Evolutionary conservation across 1,140 invertebrate species (phyloP).

Genomic region (Coboldia fuscipes): DNA sequence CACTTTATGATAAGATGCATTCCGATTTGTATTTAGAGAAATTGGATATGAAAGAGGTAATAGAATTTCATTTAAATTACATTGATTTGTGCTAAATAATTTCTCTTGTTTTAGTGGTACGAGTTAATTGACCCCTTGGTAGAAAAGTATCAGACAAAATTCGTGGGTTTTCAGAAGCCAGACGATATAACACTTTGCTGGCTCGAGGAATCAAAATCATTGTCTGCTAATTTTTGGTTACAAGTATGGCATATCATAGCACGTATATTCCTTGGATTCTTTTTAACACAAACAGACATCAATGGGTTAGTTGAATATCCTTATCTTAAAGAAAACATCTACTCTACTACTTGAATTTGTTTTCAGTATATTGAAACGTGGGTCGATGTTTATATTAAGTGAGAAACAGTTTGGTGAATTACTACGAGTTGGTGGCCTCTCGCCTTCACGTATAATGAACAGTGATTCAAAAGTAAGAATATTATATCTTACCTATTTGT

Average conservation of each 20-base stretch:
- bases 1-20: slow-evolving; percentile 37
- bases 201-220: slow-evolving; percentile 36
- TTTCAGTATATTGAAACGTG: slow-evolving; percentile 33
- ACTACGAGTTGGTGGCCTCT: slow-evolving; percentile 15
- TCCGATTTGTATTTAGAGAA: slow-evolving; percentile 32
- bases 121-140: slow-evolving; percentile 19
- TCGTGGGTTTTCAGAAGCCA: slow-evolving; percentile 30
- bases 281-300: slow-evolving; percentile 58
- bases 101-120: slow-evolving; percentile 34
- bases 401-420: slow-evolving; percentile 43
- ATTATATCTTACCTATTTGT: slow-evolving; percentile 1
- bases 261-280: slow-evolving; percentile 37
- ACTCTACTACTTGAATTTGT: neutral
- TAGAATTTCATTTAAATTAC: neutral
- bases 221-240: slow-evolving; percentile 42
- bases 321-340: neutral
- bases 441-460: slow-evolving; percentile 8
- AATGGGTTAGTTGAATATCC: slow-evolving; percentile 37
- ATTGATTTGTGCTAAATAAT: neutral
- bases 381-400: slow-evolving; percentile 83
- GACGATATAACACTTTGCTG: slow-evolving; percentile 46
- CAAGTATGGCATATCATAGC: slow-evolving; percentile 49
- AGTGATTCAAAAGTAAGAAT: too few relatives aligned
- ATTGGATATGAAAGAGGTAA: slow-evolving; percentile 36
- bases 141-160: slow-evolving; percentile 21